phyloP scores from a whole-genome alignment of 2,113 vertebrate genomes.

The Rhinopomastus cyanomelas region DNA sequence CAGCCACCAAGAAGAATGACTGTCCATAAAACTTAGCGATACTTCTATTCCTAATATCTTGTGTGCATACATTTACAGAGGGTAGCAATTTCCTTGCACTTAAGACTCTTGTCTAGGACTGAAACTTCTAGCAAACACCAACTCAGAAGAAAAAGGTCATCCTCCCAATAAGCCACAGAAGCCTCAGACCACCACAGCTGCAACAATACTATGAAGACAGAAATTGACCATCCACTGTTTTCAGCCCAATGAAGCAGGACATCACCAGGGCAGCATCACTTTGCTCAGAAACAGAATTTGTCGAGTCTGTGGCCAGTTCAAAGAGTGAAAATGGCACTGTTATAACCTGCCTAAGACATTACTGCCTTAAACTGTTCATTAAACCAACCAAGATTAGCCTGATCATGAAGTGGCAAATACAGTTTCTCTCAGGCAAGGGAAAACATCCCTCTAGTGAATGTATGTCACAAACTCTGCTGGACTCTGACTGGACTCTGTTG shows the following conservation, averaged over 20 bases:
- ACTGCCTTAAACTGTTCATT: neutral
- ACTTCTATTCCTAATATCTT: neutral
- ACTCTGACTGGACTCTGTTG: neutral
- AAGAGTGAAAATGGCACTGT: neutral
- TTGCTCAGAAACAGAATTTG: neutral
- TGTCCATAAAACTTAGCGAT: neutral
- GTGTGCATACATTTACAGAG: neutral
- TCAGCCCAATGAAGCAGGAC: neutral
- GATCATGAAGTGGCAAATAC: neutral
- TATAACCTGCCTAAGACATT: neutral
- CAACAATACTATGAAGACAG: neutral
- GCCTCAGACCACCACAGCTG: neutral
- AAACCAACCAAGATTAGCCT: neutral
- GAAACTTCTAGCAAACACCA: neutral
- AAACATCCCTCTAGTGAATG: neutral
- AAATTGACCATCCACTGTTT: neutral
- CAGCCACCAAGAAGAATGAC: neutral
- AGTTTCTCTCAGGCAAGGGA: neutral
- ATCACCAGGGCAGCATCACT: fast-evolving
- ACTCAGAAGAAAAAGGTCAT: neutral
- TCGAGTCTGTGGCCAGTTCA: neutral
- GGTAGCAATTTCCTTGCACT: neutral
- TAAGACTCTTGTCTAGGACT: neutral
- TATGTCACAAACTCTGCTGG: neutral
- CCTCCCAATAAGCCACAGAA: neutral